Evolutionary conservation across 2,113 vertebrate genomes (phyloP).

Genomic region (Microcebus ravelobensis): DNA sequence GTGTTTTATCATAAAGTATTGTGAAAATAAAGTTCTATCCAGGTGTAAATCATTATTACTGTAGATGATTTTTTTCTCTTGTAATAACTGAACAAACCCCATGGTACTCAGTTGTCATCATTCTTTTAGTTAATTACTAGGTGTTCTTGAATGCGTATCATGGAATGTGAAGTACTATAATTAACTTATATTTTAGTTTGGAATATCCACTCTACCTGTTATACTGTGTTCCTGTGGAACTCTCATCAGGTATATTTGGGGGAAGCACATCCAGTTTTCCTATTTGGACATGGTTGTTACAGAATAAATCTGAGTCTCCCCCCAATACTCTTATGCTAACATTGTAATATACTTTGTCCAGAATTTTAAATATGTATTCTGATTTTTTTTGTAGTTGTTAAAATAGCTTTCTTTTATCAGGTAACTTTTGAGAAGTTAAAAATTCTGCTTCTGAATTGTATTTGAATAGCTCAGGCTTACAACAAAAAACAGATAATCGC

Average conservation of each 20-base stretch:
- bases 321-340: not conserved
- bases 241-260: slow-evolving; percentile 2
- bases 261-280: slow-evolving; percentile 22
- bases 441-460: slow-evolving; percentile 44
- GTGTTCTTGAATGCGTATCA: not conserved
- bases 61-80: not conserved
- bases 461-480: not conserved
- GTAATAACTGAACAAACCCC: not conserved
- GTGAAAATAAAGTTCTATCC: not conserved
- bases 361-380: slow-evolving; percentile 40
- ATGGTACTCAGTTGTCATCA: not conserved
- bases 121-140: slow-evolving; percentile 46
- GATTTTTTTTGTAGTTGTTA: not conserved
- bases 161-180: not conserved
- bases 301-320: not conserved
- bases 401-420: not conserved
- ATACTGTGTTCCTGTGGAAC: slow-evolving; percentile 13
- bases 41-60: not conserved
- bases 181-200: slow-evolving; percentile 39
- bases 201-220: slow-evolving; percentile 5
- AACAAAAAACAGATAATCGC: slow-evolving; percentile 2
- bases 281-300: not conserved
- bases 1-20: not conserved
- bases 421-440: slow-evolving; percentile 45
- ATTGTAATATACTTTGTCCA: slow-evolving; percentile 32